These are phyloP conservation scores for Acipenser oxyrinchus DNA, from an alignment of 2,797 vertebrate species.

Conservation along the genomic window DNA sequence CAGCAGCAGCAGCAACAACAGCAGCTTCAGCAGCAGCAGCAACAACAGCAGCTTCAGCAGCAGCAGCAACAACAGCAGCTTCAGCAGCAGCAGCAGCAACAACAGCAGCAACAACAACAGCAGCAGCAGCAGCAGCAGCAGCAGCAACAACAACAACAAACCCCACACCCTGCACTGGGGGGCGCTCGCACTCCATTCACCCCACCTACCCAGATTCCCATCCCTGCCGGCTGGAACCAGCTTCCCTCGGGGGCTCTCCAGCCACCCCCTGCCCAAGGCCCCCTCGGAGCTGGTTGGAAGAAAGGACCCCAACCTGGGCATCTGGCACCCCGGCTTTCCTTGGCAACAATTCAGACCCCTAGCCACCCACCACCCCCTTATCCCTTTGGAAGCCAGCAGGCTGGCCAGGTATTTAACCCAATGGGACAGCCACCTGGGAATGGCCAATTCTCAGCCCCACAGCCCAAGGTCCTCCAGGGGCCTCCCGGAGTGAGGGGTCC, in stretches of 20 bases:
- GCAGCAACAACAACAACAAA: constrained; percentile 3
- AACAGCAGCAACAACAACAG: constrained; percentile 62
- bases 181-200: constrained; percentile 82
- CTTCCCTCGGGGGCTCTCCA: constrained; percentile 81
- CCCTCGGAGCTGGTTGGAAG: constrained; percentile 78
- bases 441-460: constrained; percentile 87
- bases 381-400: constrained; percentile 95
- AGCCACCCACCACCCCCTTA: constrained; percentile 95
- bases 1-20: too few species aligned
- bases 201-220: constrained; percentile 79
- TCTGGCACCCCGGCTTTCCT: constrained; percentile 79
- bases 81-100: constrained; percentile 50
- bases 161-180: constrained; percentile 52
- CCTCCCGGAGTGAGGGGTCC: constrained; percentile 72
- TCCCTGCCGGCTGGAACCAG: constrained; percentile 90
- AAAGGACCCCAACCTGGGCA: constrained; percentile 79
- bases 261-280: constrained; percentile 73
- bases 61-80: constrained; percentile 61
- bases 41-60: constrained; percentile 60
- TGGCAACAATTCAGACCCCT: constrained; percentile 88
- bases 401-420: constrained; percentile 73
- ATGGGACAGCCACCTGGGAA: constrained; percentile 79
- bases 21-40: constrained; percentile 45
- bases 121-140: constrained; percentile 57
- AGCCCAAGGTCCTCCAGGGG: constrained; percentile 84